Conservation (phyloP, 2,113 vertebrate genomes). For the Plectropomus leopardus region DNA sequence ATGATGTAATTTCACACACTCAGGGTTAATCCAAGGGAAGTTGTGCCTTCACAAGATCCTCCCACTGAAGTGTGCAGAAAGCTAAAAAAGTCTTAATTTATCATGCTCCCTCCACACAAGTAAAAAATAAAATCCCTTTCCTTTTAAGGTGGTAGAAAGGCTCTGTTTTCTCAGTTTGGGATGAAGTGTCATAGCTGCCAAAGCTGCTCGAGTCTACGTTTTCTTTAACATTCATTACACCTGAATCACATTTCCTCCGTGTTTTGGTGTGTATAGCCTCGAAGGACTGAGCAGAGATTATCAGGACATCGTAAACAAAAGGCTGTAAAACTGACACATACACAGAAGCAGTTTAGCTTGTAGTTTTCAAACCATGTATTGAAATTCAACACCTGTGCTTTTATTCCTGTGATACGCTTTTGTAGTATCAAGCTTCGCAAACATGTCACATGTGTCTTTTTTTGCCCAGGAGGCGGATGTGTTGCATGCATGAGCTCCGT, state of each 20-base stretch:
- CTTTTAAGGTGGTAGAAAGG: background rate
- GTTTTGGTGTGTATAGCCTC: slow-evolving; percentile 1
- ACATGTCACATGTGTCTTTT: slow-evolving; percentile 29
- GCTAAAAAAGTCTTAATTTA: slow-evolving; percentile 25
- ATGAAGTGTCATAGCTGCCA: slow-evolving; percentile 47
- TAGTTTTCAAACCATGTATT: slow-evolving; percentile 3
- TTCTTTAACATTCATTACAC: slow-evolving; percentile 3
- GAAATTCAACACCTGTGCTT: slow-evolving; percentile 33
- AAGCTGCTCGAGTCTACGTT: background rate
- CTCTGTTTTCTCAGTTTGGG: slow-evolving; percentile 36
- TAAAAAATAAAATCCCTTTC: background rate
- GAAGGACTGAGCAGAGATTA: slow-evolving; percentile 6
- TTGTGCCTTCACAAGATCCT: slow-evolving; percentile 24
- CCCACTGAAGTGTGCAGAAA: slow-evolving; percentile 1
- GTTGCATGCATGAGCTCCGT: slow-evolving; percentile 31
- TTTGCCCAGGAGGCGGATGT: slow-evolving; percentile 22
- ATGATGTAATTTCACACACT: slow-evolving; percentile 63
- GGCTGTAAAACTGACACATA: background rate
- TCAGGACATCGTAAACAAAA: slow-evolving; percentile 14
- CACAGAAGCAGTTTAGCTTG: background rate
- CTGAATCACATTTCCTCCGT: slow-evolving; percentile 37
- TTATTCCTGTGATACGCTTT: slow-evolving; percentile 11
- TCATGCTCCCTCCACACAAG: slow-evolving; percentile 1
- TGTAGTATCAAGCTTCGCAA: slow-evolving; percentile 40
- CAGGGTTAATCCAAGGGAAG: slow-evolving; percentile 48